phyloP scores from a whole-genome alignment of 1,140 invertebrate genomes.

The Zaprionus vittiger region DNA sequence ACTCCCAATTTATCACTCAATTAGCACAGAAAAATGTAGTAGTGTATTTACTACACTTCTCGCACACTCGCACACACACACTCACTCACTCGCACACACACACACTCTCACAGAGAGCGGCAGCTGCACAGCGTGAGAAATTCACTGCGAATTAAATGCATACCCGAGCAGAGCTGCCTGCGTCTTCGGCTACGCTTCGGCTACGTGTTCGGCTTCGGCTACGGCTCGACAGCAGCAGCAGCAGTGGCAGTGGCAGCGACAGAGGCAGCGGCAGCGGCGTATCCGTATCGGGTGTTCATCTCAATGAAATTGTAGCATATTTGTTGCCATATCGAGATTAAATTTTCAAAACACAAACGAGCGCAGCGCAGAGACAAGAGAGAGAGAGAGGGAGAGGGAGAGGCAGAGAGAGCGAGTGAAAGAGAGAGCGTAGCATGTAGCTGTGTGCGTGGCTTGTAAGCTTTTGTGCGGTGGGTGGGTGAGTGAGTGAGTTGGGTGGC shows the following conservation, averaged over 20 bases:
- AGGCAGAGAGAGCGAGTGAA: constrained; percentile 3
- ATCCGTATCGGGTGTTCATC: constrained; percentile 80
- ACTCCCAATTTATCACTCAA: constrained; percentile 84
- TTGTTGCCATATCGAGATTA: constrained; percentile 83
- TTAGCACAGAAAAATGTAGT: constrained; percentile 84
- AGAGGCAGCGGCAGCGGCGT: constrained; percentile 41
- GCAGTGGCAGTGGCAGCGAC: neutral
- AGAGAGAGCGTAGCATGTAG: constrained; percentile 8
- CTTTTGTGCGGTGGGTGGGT: constrained; percentile 61
- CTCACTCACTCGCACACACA: neutral
- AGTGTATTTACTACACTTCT: constrained; percentile 83
- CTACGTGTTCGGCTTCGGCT: constrained; percentile 9
- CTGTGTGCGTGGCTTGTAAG: constrained; percentile 69
- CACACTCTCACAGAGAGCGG: constrained; percentile 35
- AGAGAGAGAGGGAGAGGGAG: constrained; percentile 18
- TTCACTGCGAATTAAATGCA: constrained; percentile 68
- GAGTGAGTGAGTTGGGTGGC: constrained; percentile 60
- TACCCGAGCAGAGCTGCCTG: constrained; percentile 34
- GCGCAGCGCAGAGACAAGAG: constrained; percentile 56
- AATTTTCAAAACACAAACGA: constrained; percentile 83
- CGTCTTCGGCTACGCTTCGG: constrained; percentile 19
- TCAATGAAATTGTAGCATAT: constrained; percentile 83
- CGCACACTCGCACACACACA: constrained; percentile 42
- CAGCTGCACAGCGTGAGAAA: constrained; percentile 78
- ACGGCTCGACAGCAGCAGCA: neutral